Percentiles rank a stretch among this genome's conserved stretches.
Evolutionary conservation across 1,140 invertebrate species (phyloP).

Genomic region (Ceratina australensis): DNA sequence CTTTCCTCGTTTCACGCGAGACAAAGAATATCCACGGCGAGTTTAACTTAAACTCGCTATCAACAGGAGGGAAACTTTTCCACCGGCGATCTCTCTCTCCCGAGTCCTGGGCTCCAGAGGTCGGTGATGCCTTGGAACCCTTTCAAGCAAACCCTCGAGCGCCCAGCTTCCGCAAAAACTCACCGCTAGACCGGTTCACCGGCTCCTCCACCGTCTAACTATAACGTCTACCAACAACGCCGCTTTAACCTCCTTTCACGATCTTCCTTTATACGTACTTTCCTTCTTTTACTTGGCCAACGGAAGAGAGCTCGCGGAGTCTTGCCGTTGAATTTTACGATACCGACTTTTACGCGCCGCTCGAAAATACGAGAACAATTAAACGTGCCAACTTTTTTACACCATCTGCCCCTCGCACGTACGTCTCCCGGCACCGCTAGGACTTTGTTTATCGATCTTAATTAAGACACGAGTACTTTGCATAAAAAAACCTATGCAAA

Average conservation of each 20-base stretch:
- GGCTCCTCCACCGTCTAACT: conserved; percentile 21
- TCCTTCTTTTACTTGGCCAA: neutral
- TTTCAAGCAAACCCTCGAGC: conserved; percentile 8
- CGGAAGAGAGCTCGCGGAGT: neutral
- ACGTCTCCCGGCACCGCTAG: no score
- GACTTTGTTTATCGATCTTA: no score
- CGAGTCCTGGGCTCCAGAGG: conserved; percentile 1
- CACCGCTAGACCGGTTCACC: conserved; percentile 54
- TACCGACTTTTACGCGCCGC: neutral
- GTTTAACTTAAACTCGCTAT: conserved; percentile 28
- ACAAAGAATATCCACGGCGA: conserved; percentile 21
- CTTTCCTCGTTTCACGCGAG: conserved; percentile 36
- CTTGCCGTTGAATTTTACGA: neutral
- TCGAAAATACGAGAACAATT: neutral
- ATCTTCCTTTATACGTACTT: neutral
- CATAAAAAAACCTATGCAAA: no score
- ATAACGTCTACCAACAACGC: conserved; percentile 12
- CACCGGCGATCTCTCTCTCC: neutral
- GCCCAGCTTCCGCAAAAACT: conserved; percentile 51
- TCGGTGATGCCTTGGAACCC: conserved; percentile 1
- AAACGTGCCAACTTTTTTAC: neutral
- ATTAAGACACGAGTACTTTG: no score
- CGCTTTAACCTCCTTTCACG: conserved; percentile 2
- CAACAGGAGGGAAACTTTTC: conserved; percentile 27
- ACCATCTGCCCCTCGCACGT: no score